phyloP scores from a whole-genome alignment of 2,113 vertebrate genomes.

The Cavia aperea region DNA sequence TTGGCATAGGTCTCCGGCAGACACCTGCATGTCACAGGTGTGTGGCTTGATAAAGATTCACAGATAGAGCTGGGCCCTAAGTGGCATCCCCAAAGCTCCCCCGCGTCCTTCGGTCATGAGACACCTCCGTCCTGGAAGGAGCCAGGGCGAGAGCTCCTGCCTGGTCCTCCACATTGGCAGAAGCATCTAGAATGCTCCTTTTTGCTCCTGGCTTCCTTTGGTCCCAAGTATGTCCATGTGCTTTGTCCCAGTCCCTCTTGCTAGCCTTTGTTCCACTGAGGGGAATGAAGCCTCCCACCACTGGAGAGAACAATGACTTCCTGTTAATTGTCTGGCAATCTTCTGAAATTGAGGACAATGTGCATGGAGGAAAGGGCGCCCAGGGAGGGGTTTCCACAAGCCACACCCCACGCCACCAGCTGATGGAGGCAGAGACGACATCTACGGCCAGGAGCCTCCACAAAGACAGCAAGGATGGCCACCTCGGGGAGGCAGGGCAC shows the following conservation, averaged over 20 bases:
- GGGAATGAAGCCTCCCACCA: neutral
- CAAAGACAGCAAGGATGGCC: neutral
- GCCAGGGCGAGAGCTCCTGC: neutral
- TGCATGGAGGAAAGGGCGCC: no score
- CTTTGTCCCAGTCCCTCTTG: neutral
- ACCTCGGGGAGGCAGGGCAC: fast-evolving
- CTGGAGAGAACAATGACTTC: neutral
- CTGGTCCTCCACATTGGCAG: fast-evolving
- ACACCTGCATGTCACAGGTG: fast-evolving
- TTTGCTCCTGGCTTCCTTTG: no score
- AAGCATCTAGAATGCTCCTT: neutral
- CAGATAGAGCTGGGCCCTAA: neutral
- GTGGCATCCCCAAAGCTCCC: no score
- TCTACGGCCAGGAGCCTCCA: neutral
- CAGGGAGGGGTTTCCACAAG: neutral
- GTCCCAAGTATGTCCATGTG: neutral
- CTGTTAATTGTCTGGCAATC: neutral
- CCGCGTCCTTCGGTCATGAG: neutral
- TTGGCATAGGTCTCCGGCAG: neutral
- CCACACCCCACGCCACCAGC: neutral
- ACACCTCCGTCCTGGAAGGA: neutral
- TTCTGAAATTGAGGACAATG: neutral
- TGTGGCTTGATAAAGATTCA: neutral
- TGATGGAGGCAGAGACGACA: neutral
- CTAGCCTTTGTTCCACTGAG: neutral